Percentiles rank a stretch among this genome's conserved stretches.
phyloP scores from a whole-genome alignment of 2,113 vertebrate genomes.

The Notothenia rossii region DNA sequence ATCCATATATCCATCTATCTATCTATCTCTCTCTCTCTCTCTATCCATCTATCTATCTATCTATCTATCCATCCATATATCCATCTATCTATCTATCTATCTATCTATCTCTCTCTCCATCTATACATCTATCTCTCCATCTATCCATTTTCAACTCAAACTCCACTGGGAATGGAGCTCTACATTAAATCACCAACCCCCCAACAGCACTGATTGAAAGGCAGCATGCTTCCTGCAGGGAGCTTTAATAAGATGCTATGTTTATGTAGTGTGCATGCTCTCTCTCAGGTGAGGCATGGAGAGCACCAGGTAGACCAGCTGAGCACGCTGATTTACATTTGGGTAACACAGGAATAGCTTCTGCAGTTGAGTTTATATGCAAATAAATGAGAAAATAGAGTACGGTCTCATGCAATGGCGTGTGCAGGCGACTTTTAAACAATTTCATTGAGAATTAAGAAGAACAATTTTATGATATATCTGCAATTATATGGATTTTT shows the following conservation, averaged over 20 bases:
- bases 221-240: background rate
- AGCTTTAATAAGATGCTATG: constrained; percentile 1
- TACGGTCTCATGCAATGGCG: no score
- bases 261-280: background rate
- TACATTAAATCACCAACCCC: constrained; percentile 40
- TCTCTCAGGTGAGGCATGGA: no score
- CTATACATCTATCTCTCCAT: accelerated
- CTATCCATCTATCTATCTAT: no score
- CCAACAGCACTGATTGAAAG: background rate
- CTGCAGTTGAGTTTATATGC: background rate
- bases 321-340: background rate
- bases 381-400: background rate
- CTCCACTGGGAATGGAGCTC: constrained; percentile 27
- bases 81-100: no score
- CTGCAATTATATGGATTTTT: no score
- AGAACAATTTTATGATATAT: no score
- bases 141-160: background rate
- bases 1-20: no score
- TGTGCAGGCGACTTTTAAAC: no score
- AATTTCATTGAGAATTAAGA: no score
- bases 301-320: background rate
- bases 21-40: no score
- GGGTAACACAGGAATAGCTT: background rate
- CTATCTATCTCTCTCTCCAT: no score
- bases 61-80: no score